These are phyloP conservation scores for Tachina grossa DNA, from an alignment of 2,888 invertebrate genomes.

Conservation along the genomic window DNA sequence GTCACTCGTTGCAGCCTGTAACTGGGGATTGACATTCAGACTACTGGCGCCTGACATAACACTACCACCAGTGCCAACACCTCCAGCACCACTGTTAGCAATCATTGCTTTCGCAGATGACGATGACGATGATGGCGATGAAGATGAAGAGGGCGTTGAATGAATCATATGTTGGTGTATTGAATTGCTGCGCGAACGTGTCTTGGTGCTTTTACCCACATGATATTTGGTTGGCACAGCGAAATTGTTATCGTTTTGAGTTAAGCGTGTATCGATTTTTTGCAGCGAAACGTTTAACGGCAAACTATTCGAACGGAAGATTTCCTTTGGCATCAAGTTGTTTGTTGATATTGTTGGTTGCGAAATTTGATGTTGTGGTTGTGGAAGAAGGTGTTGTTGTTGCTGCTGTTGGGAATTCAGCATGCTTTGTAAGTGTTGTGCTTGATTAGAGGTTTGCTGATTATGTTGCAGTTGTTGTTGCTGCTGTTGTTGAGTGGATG, in stretches of 20 bases:
- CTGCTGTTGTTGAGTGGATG: conserved; percentile 69
- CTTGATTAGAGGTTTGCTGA: conserved; percentile 69
- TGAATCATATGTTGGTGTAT: conserved; percentile 79
- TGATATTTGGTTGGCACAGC: conserved; percentile 80
- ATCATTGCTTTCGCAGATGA: conserved; percentile 63
- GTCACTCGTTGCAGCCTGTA: conserved; percentile 90
- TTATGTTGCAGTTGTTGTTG: conserved; percentile 76
- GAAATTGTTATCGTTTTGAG: conserved; percentile 77
- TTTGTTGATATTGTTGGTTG: conserved; percentile 72
- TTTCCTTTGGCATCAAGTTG: conserved; percentile 82
- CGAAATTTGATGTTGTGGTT: conserved; percentile 66
- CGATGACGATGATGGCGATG: not conserved
- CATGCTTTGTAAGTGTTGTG: conserved; percentile 65
- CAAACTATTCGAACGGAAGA: conserved; percentile 86
- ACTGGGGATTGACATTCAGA: conserved; percentile 82
- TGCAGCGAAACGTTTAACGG: conserved; percentile 85
- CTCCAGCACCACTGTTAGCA: conserved; percentile 63
- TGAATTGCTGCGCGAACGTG: conserved; percentile 81
- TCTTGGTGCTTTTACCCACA: conserved; percentile 75
- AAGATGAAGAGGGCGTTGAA: conserved; percentile 45
- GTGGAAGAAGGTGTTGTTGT: conserved; percentile 72
- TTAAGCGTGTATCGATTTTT: conserved; percentile 76
- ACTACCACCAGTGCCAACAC: conserved; percentile 47
- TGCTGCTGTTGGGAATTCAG: conserved; percentile 66
- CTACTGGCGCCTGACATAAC: conserved; percentile 57